Evolutionary conservation across 2,113 vertebrate genomes (phyloP), one percentile per base, ranked within the genome.

Genomic region (Uropsilus gracilis): DNA sequence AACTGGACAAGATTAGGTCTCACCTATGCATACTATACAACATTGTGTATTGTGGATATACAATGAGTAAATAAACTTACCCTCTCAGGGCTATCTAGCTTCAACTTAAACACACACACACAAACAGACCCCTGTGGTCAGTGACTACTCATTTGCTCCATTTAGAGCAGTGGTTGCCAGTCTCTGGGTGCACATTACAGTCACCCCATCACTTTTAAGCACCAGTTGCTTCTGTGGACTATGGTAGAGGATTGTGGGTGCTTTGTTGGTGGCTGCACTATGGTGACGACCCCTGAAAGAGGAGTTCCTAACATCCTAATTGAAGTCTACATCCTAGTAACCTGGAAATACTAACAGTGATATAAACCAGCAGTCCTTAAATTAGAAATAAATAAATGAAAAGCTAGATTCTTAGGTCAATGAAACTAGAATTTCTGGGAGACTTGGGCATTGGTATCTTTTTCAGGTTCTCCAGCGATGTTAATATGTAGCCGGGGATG

Each of bases 31-130:
- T 94, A 59, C 8, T 39, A 84, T 5, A 78, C 4, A 96, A 73
- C 71, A n/a, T 55, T 68, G n/a, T 8, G 81, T 77, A 48, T 77
- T 95, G 12, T 77, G 90, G 64, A 14, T 72, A n/a, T n/a, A n/a
- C n/a, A 30, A 84, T 87, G 46, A 94, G 22, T 87, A 53, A 89
- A 83, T 61, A 26, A 97, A 82, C 9, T 87, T 93, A 71, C 37
- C 32, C 53, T 91, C 16, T 77, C 87, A 85, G 30, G 55, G 22
- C 94, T 94, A 34, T 59, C 69, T 94, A 12, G 53, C 85, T 94
- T 95, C 72, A 94, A 86, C n/a, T 72, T 84, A 13, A 42, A 59
- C 57, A 59, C 8, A 59, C 17, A 22, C 8, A 30, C 17, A 89
- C 77, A 86, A 26, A 61, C 5, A 61, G 26, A 61, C 59, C 44